phyloP scores from a whole-genome alignment of 2,113 vertebrate genomes.

The Leptobrachium ailaonicum region DNA sequence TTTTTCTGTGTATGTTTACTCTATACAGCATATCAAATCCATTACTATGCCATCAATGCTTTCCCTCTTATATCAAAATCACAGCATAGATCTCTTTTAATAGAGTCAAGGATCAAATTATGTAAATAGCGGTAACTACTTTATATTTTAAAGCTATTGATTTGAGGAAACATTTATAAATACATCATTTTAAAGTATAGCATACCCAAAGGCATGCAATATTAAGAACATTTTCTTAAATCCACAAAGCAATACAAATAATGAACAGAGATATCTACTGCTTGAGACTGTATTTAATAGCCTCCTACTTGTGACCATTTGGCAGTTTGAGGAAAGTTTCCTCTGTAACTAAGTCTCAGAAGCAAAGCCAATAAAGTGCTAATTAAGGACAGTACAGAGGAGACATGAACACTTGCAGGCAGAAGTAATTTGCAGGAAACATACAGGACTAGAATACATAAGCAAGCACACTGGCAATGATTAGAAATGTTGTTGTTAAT shows the following conservation, averaged over 20 bases:
- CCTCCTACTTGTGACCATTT: conserved; percentile 70
- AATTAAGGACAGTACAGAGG: conserved; percentile 85
- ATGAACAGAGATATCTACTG: conserved; percentile 59
- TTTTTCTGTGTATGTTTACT: too few species aligned
- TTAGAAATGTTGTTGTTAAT: conserved; percentile 84
- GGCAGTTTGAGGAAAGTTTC: conserved; percentile 67
- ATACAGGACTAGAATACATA: conserved; percentile 74
- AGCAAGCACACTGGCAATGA: conserved; percentile 72
- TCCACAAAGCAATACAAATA: conserved; percentile 59
- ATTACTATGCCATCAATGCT: conserved; percentile 37
- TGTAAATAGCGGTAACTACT: conserved; percentile 61
- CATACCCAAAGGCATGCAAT: conserved; percentile 58
- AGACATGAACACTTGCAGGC: conserved; percentile 82
- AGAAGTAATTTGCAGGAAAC: conserved; percentile 88
- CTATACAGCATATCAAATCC: conserved; percentile 2
- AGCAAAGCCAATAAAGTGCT: conserved; percentile 81
- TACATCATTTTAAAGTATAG: conserved; percentile 52
- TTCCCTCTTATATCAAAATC: conserved; percentile 54
- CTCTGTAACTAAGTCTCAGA: conserved; percentile 66
- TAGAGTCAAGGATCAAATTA: conserved; percentile 61
- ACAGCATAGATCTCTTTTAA: conserved; percentile 55
- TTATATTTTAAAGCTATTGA: conserved; percentile 53
- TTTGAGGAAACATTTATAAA: conserved; percentile 50
- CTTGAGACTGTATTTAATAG: conserved; percentile 69
- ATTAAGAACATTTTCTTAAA: conserved; percentile 60